Evolutionary conservation across 1,140 invertebrate species (phyloP).

Genomic region (Drosophila parvula): DNA sequence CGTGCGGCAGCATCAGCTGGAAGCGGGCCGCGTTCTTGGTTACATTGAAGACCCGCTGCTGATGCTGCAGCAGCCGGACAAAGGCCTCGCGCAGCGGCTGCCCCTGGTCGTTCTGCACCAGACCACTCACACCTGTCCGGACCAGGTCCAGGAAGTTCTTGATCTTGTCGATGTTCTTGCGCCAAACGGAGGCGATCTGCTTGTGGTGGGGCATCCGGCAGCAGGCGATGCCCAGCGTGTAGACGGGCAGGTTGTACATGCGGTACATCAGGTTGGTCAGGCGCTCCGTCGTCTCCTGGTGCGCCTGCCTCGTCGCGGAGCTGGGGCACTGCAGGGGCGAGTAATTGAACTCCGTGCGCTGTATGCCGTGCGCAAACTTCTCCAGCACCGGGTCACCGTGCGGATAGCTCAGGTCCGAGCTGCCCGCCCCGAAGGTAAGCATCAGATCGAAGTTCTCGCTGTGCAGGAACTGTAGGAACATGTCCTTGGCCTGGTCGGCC

Average conservation of each 20-base stretch:
- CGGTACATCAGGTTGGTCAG: conserved; percentile 86
- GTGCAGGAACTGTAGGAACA: conserved; percentile 71
- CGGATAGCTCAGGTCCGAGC: conserved; percentile 67
- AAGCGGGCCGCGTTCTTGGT: conserved; percentile 88
- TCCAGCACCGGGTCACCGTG: conserved; percentile 67
- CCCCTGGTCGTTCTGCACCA: conserved; percentile 87
- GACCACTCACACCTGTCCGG: conserved; percentile 89
- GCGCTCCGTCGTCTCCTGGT: conserved; percentile 61
- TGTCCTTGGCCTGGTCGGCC: conserved; percentile 53
- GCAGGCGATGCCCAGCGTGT: conserved; percentile 88
- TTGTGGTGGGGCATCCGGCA: conserved; percentile 90
- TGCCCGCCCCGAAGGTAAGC: conserved; percentile 75
- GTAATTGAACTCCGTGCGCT: conserved; percentile 73
- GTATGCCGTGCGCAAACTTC: conserved; percentile 71
- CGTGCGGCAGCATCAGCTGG: conserved; percentile 88
- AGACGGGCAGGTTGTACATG: conserved; percentile 86
- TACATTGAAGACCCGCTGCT: conserved; percentile 86
- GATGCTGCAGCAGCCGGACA: conserved; percentile 87
- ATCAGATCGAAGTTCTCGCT: conserved; percentile 76
- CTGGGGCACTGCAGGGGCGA: conserved; percentile 68
- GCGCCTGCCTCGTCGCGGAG: conserved; percentile 59
- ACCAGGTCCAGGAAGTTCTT: conserved; percentile 87
- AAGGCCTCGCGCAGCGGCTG: conserved; percentile 89
- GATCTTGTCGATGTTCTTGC: conserved; percentile 88
- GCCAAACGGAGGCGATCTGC: conserved; percentile 90